A percentile compares a stretch with the other conserved stretches of the same genome.
These are phyloP conservation scores for Buphagus erythrorhynchus DNA, from an alignment of 2,797 vertebrate species.

Conservation along the genomic window DNA sequence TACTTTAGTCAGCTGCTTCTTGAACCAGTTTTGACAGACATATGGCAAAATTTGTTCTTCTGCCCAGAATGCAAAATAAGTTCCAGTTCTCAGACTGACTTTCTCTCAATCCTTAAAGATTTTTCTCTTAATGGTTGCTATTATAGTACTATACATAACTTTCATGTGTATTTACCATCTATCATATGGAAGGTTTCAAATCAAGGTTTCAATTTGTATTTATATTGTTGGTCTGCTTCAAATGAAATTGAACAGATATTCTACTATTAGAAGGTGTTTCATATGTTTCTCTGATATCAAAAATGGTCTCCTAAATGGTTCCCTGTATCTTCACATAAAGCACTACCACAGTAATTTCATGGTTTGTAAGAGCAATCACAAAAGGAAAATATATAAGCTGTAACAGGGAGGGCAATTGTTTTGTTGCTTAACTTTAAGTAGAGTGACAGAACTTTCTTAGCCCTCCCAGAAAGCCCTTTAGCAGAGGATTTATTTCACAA, in stretches of 20 bases:
- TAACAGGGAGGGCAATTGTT: background rate
- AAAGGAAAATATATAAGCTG: background rate
- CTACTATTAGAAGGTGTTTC: background rate
- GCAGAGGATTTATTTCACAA: background rate
- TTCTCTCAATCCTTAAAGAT: background rate
- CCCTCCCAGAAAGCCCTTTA: background rate
- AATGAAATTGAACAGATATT: background rate
- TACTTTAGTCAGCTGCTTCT: slow-evolving; percentile 3
- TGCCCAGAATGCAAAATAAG: slow-evolving; percentile 5
- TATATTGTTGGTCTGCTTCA: background rate
- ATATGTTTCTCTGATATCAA: background rate
- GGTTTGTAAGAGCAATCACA: background rate
- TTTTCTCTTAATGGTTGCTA: background rate
- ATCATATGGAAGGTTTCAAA: background rate
- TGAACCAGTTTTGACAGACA: background rate
- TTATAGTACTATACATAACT: background rate
- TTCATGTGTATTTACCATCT: background rate
- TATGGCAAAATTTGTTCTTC: background rate
- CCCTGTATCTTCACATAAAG: background rate
- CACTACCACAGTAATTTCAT: background rate
- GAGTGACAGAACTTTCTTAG: background rate
- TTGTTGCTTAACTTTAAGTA: background rate
- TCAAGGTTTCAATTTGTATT: background rate
- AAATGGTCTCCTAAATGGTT: background rate
- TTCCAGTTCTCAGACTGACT: background rate